A percentile compares a stretch with the other conserved stretches of the same genome.
phyloP scores from a whole-genome alignment of 2,113 vertebrate species.

The Archilochus colubris region DNA sequence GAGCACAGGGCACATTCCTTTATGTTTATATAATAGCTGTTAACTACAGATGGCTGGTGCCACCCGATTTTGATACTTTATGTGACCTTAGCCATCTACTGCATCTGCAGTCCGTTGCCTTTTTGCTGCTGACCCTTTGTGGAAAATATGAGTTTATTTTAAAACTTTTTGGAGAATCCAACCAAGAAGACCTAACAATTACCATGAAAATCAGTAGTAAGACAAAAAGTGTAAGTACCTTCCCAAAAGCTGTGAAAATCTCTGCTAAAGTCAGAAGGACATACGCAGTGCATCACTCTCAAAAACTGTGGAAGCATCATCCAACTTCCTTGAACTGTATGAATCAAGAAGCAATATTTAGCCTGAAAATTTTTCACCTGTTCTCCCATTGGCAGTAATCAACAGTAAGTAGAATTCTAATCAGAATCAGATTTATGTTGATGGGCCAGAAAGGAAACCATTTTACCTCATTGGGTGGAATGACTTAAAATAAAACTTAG shows the following conservation, averaged over 20 bases:
- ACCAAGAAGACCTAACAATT: not conserved
- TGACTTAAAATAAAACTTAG: not conserved
- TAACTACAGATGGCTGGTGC: constrained; percentile 75
- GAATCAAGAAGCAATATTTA: not conserved
- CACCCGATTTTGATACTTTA: constrained; percentile 58
- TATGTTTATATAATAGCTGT: constrained; percentile 74
- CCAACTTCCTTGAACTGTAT: not conserved
- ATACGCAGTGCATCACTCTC: fast-evolving
- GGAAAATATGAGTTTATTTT: not conserved
- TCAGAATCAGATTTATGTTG: not conserved
- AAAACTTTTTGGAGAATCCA: not conserved
- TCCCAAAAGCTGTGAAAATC: not conserved
- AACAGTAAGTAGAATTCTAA: not conserved
- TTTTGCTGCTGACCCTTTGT: not conserved
- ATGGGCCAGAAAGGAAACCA: not conserved
- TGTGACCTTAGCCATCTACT: constrained; percentile 10
- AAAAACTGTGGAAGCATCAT: not conserved
- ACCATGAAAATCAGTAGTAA: not conserved
- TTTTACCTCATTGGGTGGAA: not conserved
- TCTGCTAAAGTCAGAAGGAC: not conserved
- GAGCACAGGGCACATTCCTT: constrained; percentile 72
- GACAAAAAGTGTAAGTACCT: not conserved
- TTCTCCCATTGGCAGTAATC: not conserved
- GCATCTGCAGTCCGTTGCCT: not conserved
- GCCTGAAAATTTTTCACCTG: not conserved